Evolutionary conservation across 2,888 invertebrate genomes (phyloP).

Genomic region (Mythimna lalbum): DNA sequence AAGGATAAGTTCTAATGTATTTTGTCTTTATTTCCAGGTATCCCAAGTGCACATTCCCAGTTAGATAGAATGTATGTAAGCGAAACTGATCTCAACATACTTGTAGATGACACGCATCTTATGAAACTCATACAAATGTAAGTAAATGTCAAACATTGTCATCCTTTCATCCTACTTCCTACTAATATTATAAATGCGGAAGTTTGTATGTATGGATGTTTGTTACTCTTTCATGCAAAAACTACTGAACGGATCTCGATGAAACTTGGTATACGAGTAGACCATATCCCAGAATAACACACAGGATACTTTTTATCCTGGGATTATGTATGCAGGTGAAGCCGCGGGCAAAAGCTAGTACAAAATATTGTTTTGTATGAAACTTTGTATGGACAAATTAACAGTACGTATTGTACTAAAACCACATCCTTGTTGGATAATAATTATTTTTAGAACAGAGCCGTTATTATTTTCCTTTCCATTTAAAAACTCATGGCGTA

Average conservation of each 20-base stretch:
- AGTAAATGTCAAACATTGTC: slow-evolving; percentile 72
- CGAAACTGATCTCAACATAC: slow-evolving; percentile 90
- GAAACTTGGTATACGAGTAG: too few relatives aligned
- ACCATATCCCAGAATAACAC: too few relatives aligned
- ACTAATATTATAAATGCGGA: too few relatives aligned
- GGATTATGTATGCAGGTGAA: too few relatives aligned
- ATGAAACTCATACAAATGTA: slow-evolving; percentile 91
- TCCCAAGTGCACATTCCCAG: slow-evolving; percentile 83
- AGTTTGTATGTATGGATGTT: too few relatives aligned
- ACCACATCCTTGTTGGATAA: slow-evolving; percentile 5
- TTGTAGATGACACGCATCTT: slow-evolving; percentile 88
- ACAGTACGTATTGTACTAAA: not conserved
- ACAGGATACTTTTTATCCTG: too few relatives aligned
- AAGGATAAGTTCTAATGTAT: slow-evolving; percentile 4
- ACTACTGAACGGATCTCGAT: too few relatives aligned
- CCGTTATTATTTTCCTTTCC: not conserved
- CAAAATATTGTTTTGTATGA: not conserved
- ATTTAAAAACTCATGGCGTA: not conserved
- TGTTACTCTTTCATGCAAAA: too few relatives aligned
- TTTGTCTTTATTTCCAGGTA: slow-evolving; percentile 74
- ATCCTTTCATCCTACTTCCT: not conserved
- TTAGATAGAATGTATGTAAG: slow-evolving; percentile 88
- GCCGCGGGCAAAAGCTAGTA: too few relatives aligned
- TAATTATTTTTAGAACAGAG: slow-evolving; percentile 4
- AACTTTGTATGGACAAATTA: slow-evolving; percentile 3